phyloP scores from a whole-genome alignment of 2,113 vertebrate species.

The Sylvietta virens region DNA sequence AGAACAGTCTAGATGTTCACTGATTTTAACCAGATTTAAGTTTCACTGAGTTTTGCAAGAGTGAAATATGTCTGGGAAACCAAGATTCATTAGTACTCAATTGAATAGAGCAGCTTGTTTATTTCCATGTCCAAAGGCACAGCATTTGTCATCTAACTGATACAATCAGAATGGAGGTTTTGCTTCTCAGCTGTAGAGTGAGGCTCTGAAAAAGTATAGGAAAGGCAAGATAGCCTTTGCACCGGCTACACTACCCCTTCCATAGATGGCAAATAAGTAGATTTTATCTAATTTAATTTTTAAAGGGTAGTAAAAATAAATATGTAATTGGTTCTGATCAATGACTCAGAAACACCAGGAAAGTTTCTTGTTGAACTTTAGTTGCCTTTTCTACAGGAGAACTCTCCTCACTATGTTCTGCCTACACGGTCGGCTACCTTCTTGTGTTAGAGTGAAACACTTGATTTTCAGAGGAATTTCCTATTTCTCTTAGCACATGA shows the following conservation, averaged over 20 bases:
- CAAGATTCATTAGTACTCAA: not conserved
- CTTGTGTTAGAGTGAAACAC: not conserved
- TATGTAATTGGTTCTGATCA: not conserved
- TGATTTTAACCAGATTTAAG: not conserved
- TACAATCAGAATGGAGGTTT: not conserved
- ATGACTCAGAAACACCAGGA: not conserved
- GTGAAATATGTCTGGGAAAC: not conserved
- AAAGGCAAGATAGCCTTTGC: not conserved
- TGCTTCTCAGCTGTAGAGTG: not conserved
- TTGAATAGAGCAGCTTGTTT: not conserved
- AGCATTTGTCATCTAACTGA: not conserved
- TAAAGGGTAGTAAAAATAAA: not conserved
- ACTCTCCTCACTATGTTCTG: not conserved
- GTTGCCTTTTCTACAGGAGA: not conserved
- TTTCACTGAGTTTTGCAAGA: not conserved
- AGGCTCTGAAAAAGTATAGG: not conserved
- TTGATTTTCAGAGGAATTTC: not conserved
- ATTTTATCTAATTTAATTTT: not conserved
- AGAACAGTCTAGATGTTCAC: not conserved
- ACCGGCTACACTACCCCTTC: not conserved
- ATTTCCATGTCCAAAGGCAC: not conserved
- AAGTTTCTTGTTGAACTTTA: not conserved
- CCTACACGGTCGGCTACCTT: not conserved
- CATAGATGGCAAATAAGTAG: not conserved
- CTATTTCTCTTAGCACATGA: accelerated